These are phyloP conservation scores for Agrotis puta DNA, from an alignment of 2,888 invertebrate genomes.

Conservation along the genomic window DNA sequence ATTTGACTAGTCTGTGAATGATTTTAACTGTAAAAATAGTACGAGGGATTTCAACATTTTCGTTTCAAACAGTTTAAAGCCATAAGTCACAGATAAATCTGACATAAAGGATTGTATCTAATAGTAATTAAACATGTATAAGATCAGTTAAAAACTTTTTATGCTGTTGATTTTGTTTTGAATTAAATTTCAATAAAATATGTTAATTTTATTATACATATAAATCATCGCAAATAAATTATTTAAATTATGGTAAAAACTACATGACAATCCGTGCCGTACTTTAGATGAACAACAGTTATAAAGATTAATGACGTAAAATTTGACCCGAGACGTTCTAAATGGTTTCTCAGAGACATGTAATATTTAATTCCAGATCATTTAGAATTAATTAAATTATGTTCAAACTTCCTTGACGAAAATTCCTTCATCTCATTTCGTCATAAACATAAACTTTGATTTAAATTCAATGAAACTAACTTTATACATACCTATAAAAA, in stretches of 20 bases:
- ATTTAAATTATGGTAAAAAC: background rate
- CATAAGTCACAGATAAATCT: too few species aligned
- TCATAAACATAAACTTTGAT: constrained; percentile 18
- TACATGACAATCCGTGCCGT: background rate
- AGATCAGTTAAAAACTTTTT: background rate
- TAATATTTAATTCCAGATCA: background rate
- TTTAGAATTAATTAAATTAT: constrained; percentile 28
- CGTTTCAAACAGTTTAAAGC: too few species aligned
- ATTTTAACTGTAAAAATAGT: background rate
- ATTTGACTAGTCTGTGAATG: background rate
- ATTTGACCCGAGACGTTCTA: background rate
- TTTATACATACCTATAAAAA: background rate
- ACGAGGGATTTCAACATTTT: too few species aligned
- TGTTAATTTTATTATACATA: background rate
- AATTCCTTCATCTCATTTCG: constrained; percentile 17
- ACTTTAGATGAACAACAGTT: background rate
- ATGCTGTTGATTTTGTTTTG: background rate
- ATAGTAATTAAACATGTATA: background rate
- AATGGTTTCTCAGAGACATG: background rate
- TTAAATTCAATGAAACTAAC: constrained; percentile 26
- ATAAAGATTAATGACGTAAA: background rate
- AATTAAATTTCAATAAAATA: background rate
- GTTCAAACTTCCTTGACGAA: background rate
- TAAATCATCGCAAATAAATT: background rate
- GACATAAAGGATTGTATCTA: too few species aligned